Conservation (phyloP, 2,113 vertebrate genomes). For the Petaurus breviceps region DNA sequence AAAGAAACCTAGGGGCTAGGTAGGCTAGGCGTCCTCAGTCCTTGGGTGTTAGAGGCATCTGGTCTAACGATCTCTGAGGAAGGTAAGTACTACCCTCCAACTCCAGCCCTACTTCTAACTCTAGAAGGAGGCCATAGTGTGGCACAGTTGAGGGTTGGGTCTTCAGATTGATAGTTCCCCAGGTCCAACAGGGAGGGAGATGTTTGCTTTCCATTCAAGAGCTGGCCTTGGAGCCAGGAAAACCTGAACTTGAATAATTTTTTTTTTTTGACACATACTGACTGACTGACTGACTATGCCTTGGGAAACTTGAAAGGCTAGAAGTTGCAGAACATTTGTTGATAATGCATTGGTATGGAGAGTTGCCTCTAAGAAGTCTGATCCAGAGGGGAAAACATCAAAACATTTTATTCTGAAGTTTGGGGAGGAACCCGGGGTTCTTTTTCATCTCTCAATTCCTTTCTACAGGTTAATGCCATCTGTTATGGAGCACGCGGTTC, state of each 20-base stretch:
- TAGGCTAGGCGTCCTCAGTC: no score
- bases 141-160: no score
- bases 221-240: background rate
- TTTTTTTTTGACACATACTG: background rate
- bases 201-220: background rate
- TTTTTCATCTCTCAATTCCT: accelerated
- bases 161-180: background rate
- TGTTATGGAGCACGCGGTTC: slow-evolving; percentile 95
- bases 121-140: no score
- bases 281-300: background rate
- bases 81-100: no score
- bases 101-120: no score
- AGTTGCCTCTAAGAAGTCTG: background rate
- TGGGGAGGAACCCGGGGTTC: no score
- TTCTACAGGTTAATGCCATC: slow-evolving; percentile 94
- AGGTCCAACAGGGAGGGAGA: background rate
- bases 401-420: background rate
- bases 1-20: background rate
- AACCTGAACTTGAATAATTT: background rate
- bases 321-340: background rate
- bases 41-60: background rate
- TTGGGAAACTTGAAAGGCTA: background rate
- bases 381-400: background rate
- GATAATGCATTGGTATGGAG: background rate
- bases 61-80: background rate